Evolutionary conservation across 1,140 invertebrate genomes (phyloP), one percentile per base, ranked within the genome.

Genomic region (Rhagoletis pomonella): DNA sequence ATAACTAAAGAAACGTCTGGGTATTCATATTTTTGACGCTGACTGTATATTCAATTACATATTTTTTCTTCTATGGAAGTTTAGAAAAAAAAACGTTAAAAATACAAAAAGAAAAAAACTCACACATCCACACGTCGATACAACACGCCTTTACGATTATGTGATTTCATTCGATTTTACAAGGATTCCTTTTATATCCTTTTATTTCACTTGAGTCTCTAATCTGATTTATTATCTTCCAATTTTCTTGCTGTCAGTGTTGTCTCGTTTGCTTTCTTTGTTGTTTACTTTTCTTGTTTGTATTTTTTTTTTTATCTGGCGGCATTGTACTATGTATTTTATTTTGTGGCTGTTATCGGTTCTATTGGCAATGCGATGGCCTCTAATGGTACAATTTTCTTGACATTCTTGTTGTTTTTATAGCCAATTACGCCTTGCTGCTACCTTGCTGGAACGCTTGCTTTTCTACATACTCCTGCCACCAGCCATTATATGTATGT

Each of bases 101-200:
- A n/a, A n/a, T n/a, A n/a, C n/a, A n/a, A n/a, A n/a, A n/a, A n/a
- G n/a, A 67, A 50, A n/a, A 12, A 14, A 73, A 47, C 44, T n/a
- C n/a, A n/a, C n/a, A n/a, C n/a, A n/a, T n/a, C n/a, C n/a, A n/a
- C n/a, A n/a, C n/a, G n/a, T n/a, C n/a, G n/a, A 50, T 3, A n/a
- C 69, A 44, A 44, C 42, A 10, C 69, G 73, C n/a, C 17, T 81
- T 81, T 81, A 81, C 73, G 47, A 81, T 81, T 81, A 81, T 81
- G 73, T n/a, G 73, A 81, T 81, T 81, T 81, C 39, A 81, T 81
- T 81, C 9, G 73, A 81, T 19, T 81, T 81, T 81, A 81, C 73
- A 81, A 81, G 47, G 14, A 81, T 12, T 19, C n/a, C 6, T 39
- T 55, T 55, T 81, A 50, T 19, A 55, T 81, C 73, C 50, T 4